Conservation (phyloP, 2,888 invertebrate species). For the Melipona bicolor region DNA sequence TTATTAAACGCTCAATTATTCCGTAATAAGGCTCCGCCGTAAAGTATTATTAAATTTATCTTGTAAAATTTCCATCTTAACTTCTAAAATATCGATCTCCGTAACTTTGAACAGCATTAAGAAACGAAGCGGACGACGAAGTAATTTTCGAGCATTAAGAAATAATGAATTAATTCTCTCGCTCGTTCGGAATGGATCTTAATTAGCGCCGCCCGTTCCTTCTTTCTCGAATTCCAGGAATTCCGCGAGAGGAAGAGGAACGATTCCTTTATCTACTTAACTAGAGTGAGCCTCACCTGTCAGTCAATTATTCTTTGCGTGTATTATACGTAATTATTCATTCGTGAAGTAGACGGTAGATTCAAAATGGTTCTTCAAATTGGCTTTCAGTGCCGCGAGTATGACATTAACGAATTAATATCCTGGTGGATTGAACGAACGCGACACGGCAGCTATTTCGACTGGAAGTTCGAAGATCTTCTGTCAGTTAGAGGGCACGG, state of each 20-base stretch:
- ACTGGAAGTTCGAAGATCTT: not conserved
- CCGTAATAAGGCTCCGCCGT: too few species aligned
- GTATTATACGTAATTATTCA: not conserved
- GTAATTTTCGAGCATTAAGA: not conserved
- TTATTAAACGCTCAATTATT: too few species aligned
- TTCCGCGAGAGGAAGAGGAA: not conserved
- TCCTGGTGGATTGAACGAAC: not conserved
- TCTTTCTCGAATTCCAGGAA: not conserved
- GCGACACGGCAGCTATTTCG: not conserved
- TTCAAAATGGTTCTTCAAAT: not conserved
- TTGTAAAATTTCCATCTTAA: not conserved
- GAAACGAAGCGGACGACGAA: not conserved
- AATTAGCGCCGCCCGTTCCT: not conserved
- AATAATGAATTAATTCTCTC: not conserved
- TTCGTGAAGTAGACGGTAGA: not conserved
- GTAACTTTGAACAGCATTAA: not conserved
- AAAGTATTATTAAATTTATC: not conserved
- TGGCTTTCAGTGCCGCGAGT: not conserved
- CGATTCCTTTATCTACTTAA: constrained; percentile 22
- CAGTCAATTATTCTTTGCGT: not conserved
- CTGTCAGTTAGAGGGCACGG: not conserved
- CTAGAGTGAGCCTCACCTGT: not conserved
- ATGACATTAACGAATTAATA: constrained; percentile 18
- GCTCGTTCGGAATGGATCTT: not conserved
- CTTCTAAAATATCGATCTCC: not conserved